phyloP scores from a whole-genome alignment of 2,888 invertebrate species.

The Psylliodes chrysocephalus region DNA sequence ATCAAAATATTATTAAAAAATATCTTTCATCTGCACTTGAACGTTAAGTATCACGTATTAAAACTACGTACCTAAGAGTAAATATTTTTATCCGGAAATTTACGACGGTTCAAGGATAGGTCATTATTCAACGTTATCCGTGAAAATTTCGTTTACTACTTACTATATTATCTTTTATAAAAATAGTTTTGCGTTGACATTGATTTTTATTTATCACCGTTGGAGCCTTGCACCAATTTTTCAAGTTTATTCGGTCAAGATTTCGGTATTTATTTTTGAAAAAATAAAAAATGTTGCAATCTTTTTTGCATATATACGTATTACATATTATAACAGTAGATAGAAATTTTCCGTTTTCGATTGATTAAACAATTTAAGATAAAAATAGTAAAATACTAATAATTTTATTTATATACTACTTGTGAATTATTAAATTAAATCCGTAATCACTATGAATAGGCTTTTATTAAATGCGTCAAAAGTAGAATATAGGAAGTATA shows the following conservation, averaged over 20 bases:
- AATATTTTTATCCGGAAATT: constrained; percentile 7
- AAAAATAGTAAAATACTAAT: no score
- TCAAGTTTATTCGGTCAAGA: constrained; percentile 26
- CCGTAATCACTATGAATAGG: no score
- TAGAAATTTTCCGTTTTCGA: neutral
- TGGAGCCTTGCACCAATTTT: constrained; percentile 24
- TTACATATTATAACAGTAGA: neutral
- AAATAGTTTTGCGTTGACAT: constrained; percentile 25
- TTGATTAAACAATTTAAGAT: no score
- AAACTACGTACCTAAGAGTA: neutral
- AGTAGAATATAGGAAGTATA: no score
- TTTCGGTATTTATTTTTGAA: neutral
- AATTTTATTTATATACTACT: no score
- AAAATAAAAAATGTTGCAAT: neutral
- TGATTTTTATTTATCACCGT: constrained; percentile 24
- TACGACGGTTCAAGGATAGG: neutral
- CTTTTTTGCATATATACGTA: neutral
- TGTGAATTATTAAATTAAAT: no score
- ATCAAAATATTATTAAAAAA: neutral
- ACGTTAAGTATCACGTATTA: neutral
- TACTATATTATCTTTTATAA: constrained; percentile 17
- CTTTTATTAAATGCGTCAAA: no score
- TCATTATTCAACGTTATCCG: neutral
- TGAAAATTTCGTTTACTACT: neutral
- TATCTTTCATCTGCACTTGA: neutral